These are phyloP conservation scores for Nemotelus nigrinus DNA, from an alignment of 2,888 invertebrate genomes.

Conservation along the genomic window DNA sequence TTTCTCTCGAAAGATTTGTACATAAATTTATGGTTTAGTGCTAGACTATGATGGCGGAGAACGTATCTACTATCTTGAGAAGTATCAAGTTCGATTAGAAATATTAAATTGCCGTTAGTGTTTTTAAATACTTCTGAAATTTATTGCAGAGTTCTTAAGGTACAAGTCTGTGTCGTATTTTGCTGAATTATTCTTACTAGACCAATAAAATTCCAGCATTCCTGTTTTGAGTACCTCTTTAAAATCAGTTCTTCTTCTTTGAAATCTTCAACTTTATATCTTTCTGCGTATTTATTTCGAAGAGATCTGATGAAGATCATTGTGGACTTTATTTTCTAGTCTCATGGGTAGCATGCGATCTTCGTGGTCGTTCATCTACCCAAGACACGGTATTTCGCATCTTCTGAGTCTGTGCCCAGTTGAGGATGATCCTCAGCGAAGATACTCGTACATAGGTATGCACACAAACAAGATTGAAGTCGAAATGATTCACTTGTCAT, in stretches of 20 bases:
- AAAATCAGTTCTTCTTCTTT: constrained; percentile 26
- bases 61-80: too few species aligned
- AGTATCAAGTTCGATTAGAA: too few species aligned
- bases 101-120: too few species aligned
- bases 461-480: constrained; percentile 3
- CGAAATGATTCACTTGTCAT: constrained; percentile 41
- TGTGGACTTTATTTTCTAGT: constrained; percentile 1
- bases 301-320: constrained; percentile 23
- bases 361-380: neutral
- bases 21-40: too few species aligned
- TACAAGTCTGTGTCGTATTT: too few species aligned
- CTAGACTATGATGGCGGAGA: too few species aligned
- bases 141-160: too few species aligned
- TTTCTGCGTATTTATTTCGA: constrained; percentile 2
- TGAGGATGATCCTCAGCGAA: constrained; percentile 2
- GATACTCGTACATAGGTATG: neutral
- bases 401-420: constrained; percentile 3
- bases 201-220: too few species aligned
- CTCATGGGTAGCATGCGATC: neutral
- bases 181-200: too few species aligned
- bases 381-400: neutral
- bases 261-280: constrained; percentile 3
- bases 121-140: too few species aligned
- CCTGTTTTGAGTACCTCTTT: constrained; percentile 18
- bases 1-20: too few species aligned